Evolutionary conservation across 2,113 vertebrate genomes (phyloP).

Genomic region (Thermophis baileyi): DNA sequence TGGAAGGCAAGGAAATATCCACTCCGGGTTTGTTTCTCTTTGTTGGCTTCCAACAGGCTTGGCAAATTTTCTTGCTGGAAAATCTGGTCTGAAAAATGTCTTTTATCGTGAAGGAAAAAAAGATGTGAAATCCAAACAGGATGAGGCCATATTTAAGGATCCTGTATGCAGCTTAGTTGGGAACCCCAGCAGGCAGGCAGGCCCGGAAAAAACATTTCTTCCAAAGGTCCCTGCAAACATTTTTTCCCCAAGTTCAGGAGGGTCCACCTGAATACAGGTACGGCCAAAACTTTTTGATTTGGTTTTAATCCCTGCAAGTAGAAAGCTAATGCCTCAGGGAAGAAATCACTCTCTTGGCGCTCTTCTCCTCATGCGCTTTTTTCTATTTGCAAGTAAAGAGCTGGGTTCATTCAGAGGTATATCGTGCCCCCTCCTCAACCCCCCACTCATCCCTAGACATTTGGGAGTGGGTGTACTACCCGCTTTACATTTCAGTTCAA

Average conservation of each 20-base stretch:
- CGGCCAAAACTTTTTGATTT: background rate
- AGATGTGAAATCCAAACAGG: background rate
- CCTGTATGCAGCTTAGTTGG: background rate
- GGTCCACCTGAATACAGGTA: background rate
- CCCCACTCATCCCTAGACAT: background rate
- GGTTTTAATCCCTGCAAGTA: background rate
- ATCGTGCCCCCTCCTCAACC: background rate
- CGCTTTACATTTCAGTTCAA: background rate
- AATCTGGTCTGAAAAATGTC: background rate
- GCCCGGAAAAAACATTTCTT: background rate
- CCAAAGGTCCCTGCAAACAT: background rate
- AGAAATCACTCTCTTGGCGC: too few relatives aligned
- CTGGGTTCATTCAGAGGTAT: too few relatives aligned
- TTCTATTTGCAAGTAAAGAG: background rate
- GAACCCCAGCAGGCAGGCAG: background rate
- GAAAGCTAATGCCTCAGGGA: background rate
- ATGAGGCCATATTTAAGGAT: background rate
- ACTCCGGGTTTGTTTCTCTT: background rate
- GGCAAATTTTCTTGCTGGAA: background rate
- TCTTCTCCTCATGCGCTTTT: background rate
- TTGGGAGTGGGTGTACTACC: background rate
- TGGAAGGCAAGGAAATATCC: background rate
- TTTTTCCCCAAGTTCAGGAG: background rate
- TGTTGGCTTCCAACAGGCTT: background rate
- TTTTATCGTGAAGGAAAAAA: background rate